These are phyloP conservation scores for Rhinoderma darwinii DNA, from an alignment of 2,113 vertebrate genomes.

Conservation along the genomic window DNA sequence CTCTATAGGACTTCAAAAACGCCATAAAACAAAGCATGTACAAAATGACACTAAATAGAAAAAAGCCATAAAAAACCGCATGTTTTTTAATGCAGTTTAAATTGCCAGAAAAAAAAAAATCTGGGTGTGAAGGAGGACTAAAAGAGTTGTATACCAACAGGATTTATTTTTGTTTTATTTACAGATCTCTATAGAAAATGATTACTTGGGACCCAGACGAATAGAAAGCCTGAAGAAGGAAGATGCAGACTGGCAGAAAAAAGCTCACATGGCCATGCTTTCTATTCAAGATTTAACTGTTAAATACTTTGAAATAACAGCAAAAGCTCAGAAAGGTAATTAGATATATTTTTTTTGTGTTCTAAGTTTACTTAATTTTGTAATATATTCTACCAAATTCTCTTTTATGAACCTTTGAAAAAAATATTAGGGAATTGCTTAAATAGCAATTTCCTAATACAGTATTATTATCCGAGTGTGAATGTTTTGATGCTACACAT, in stretches of 20 bases:
- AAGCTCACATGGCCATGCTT: conserved; percentile 91
- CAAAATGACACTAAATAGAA: too few relatives aligned
- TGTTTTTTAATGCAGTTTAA: too few relatives aligned
- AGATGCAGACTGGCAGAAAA: conserved; percentile 95
- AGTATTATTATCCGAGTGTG: too few relatives aligned
- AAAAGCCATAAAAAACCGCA: too few relatives aligned
- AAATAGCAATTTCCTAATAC: too few relatives aligned
- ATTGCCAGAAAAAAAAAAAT: too few relatives aligned
- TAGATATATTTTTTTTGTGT: not conserved
- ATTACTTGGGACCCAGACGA: conserved; percentile 93
- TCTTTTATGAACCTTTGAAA: not conserved
- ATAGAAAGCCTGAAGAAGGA: conserved; percentile 91
- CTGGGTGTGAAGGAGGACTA: too few relatives aligned
- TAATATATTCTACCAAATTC: not conserved
- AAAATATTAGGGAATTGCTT: too few relatives aligned
- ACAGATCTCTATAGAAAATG: conserved; percentile 95
- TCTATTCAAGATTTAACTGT: conserved; percentile 97
- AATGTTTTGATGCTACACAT: too few relatives aligned
- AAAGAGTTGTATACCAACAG: not conserved
- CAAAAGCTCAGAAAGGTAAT: conserved; percentile 93
- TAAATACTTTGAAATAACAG: conserved; percentile 97
- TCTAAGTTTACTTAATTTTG: not conserved
- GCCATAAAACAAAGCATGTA: too few relatives aligned
- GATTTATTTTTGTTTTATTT: conserved; percentile 51
- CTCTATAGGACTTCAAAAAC: too few relatives aligned